Base-by-base conservation (phyloP, 2,888 invertebrate genomes). In the Eilema depressum region DNA sequence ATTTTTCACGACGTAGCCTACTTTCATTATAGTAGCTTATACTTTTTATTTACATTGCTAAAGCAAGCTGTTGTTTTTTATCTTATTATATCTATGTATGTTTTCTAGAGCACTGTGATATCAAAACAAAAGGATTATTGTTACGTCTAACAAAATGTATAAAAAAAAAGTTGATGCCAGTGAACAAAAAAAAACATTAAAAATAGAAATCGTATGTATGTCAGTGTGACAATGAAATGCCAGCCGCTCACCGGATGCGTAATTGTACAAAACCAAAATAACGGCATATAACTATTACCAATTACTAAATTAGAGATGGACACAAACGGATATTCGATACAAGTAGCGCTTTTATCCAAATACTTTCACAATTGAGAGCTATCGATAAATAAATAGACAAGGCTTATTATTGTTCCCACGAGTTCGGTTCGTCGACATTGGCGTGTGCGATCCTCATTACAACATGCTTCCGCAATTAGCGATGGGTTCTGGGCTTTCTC, bases 361-460 rank as follows among this genome's bases (percentile, higher is more conserved):
- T 73, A 78, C 82, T 81, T 83, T 83, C 83, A 81, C 82, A 76
- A 79, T 79, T 60, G 74, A 73, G 72, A 75, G 70, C 73, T 83
- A 83, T 82, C 82, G 82, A 80, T 82, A 74, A 76, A 61, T 61
- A 75, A 83, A 78, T 81, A 76, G 71, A 78, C 17, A 71, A 41
- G 7, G 72, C 72, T 69, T 81, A 82, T 82, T 81, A 76, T 81
- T 83, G 79, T 88, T 88, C 88, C 85, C 88, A 88, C 86, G 87
- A 88, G 88, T 86, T 68, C 66, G 23, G 69, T 68, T 73, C 81
- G 37, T 71, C 68, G 75, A 80, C 84, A 86, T 84, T 92, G 88
- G 90, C 93, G 93, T 94, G 93, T 93, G 92, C 91, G 83, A 85
- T 89, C 87, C 90, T 90, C 91, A 92, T 93, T 93, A 93, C 87